A percentile compares a stretch with the other conserved stretches of the same genome.
Conservation (phyloP, 2,888 invertebrate genomes). For the Stramonita haemastoma region DNA sequence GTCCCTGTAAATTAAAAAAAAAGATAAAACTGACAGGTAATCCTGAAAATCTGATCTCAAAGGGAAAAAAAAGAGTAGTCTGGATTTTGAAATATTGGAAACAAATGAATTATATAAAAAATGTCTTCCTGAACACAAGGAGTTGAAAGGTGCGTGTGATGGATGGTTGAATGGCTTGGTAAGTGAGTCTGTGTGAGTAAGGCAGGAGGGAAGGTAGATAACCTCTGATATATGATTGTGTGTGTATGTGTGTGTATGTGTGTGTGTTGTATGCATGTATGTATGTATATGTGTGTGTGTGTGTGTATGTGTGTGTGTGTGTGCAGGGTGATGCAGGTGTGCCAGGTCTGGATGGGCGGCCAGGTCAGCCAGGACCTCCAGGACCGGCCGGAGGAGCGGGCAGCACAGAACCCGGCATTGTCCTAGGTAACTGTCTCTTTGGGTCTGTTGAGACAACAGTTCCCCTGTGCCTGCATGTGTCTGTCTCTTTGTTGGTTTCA, state of each 20-base stretch:
- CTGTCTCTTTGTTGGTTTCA: too few relatives aligned
- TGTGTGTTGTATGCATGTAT: constrained; percentile 1
- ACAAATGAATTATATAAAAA: too few relatives aligned
- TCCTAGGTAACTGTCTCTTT: neutral
- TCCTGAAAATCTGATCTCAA: too few relatives aligned
- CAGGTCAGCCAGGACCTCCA: constrained; percentile 55
- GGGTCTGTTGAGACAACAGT: too few relatives aligned
- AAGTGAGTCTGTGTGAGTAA: neutral
- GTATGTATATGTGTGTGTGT: neutral
- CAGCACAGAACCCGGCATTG: neutral
- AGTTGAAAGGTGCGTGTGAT: too few relatives aligned
- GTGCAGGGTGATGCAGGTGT: constrained; percentile 40
- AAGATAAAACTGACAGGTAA: too few relatives aligned
- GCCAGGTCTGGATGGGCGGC: constrained; percentile 41
- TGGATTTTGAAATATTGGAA: too few relatives aligned
- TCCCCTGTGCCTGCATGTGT: too few relatives aligned
- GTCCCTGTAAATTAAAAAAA: neutral
- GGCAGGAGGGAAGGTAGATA: too few relatives aligned
- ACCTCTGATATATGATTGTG: neutral
- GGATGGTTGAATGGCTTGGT: neutral
- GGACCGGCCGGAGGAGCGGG: constrained; percentile 39
- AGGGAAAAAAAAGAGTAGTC: too few relatives aligned
- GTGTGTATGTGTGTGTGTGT: neutral
- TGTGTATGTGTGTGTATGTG: neutral
- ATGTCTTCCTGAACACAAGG: too few relatives aligned